Evolutionary conservation across 2,113 vertebrate genomes (phyloP), one percentile per base, ranked within the genome.

Genomic region (Tachysurus fulvidraco): DNA sequence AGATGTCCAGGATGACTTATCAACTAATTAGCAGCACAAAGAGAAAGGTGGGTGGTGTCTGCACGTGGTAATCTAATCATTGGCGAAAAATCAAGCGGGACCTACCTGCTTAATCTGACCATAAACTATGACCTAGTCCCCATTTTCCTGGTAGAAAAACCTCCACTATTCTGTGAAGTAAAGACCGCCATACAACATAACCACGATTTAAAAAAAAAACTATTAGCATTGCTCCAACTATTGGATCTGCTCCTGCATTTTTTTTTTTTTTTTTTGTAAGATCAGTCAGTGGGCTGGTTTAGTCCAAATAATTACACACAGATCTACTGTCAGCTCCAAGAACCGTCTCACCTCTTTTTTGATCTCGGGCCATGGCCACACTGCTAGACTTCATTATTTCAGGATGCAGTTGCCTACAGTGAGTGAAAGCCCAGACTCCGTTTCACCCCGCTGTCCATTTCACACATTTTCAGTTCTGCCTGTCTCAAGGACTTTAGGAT

Each of bases 101-200:
- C 36, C 7, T 44, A 74, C 52, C 83, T 84, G 83, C 67, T 44
- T 74, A 17, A 84, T 78, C 84, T n/a, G 57, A 78, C n/a, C 46
- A 64, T 21, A 60, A 50, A 60, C 73, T 78, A 3, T 55, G 52
- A 79, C 28, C 30, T 21, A 79, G 28, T 57, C 77, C 11, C 44
- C 2, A 12, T 7, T 73, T 50, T 9, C 46, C 46, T 50, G 5
- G 46, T 50, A 50, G 8, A 50, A 50, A 7, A 50, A 50, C 46
- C 46, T 50, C 46, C 46, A 50, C 46, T 50, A 5, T 50, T 50
- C 46, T 50, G 46, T 23, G 3, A 23, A 23, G 36, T 9, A 12
- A 73, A 73, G 41, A 44, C 19, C 9, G 23, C 41, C 41, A 73
- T 46, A 36, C 7, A 36, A 16, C 8, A 28, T 21, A 73, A 19